These are phyloP conservation scores for Melanostoma scalare DNA, from an alignment of 2,888 invertebrate genomes.

Conservation along the genomic window DNA sequence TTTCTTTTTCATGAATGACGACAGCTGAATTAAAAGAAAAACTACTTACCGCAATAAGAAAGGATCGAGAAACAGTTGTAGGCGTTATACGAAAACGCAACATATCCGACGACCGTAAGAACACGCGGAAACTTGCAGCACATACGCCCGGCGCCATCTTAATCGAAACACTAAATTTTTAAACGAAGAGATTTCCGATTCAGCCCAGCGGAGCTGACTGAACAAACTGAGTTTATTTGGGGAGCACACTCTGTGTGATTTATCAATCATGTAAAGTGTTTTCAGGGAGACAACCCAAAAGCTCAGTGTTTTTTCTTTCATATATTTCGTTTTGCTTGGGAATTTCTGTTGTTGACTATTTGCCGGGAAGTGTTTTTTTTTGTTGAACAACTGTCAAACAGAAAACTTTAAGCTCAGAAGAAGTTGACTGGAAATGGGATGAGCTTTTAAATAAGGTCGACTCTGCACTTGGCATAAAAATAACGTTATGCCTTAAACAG, in stretches of 20 bases:
- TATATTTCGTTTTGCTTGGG: constrained; percentile 38
- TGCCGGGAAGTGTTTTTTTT: constrained; percentile 65
- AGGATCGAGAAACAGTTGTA: constrained; percentile 53
- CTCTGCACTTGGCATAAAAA: too few species aligned
- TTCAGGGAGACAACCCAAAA: constrained; percentile 52
- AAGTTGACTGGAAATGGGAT: background rate
- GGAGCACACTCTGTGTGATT: constrained; percentile 40
- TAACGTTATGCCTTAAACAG: too few species aligned
- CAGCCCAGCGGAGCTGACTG: constrained; percentile 57
- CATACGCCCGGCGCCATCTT: constrained; percentile 86
- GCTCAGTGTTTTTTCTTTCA: constrained; percentile 38
- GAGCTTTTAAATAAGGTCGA: too few species aligned
- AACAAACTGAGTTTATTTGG: constrained; percentile 33
- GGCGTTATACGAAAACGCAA: constrained; percentile 82
- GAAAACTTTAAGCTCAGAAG: background rate
- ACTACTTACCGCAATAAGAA: constrained; percentile 65
- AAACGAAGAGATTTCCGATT: constrained; percentile 53
- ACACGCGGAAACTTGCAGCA: constrained; percentile 85
- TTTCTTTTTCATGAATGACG: too few species aligned
- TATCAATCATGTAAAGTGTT: constrained; percentile 10
- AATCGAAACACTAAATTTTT: constrained; percentile 67
- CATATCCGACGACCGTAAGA: constrained; percentile 84
- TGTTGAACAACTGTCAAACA: constrained; percentile 48
- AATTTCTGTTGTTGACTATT: constrained; percentile 58
- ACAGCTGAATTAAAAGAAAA: background rate